Evolutionary conservation across 2,888 invertebrate species (phyloP), one percentile per base, ranked within the genome.

Genomic region (Eupithecia vulgata): DNA sequence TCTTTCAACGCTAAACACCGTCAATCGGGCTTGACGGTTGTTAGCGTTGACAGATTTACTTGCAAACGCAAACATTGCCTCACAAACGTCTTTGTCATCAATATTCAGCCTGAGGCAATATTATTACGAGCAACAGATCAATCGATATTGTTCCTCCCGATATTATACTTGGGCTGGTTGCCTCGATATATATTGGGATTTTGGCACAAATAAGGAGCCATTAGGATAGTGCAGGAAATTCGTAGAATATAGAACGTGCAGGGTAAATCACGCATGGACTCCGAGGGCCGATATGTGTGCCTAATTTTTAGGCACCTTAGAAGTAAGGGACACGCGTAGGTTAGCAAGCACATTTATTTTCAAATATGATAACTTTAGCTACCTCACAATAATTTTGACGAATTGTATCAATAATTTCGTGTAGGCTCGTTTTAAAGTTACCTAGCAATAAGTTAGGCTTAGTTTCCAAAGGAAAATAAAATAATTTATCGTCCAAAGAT

Each of bases 51-150:
- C 90, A 88, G 79, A 84, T 85, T 86, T 85, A 82, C 85, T 86
- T 82, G 81, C 80, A 83, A 84, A 84, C 82, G 82, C 83, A 86
- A 84, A 85, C 81, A 84, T 73, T 76, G 73, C 73, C 80, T 81
- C 74, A 80, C 80, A 76, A 74, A 74, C 71, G 67, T 69, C 42
- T 69, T 67, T 78, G 72, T 79, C 74, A 77, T 79, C 66, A 45
- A 21, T 66, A 66, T 66, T 42, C 30, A 40, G 66, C 42, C 25
- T 25, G 45, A 66, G 37, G 40, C 66, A 66, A 30, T 66, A 45
- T 66, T 59, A 30, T 65, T 25, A 66, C 65, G 65, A 25, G 65
- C 37, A 65, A 66, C 65, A 40, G 65, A 40, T 64, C 65, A 25
- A 42, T 42, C 65, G 42, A 42, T 66, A 34, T 17, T 21, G 34